These are phyloP conservation scores for Agrotis segetum DNA, from an alignment of 2,888 invertebrate genomes.

Conservation along the genomic window DNA sequence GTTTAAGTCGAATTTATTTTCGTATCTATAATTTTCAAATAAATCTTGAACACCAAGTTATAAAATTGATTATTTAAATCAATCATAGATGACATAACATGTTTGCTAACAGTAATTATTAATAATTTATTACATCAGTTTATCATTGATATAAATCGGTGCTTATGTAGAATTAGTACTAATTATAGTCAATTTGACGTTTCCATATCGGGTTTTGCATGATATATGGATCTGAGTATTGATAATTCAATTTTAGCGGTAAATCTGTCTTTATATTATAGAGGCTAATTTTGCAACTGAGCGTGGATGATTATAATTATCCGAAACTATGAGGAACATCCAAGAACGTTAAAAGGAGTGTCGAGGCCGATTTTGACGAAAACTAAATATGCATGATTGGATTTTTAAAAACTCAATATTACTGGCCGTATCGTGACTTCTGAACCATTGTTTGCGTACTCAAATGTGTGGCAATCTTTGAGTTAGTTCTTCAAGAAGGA, in stretches of 20 bases:
- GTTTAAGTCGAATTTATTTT: slow-evolving; percentile 6
- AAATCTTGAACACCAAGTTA: slow-evolving; percentile 23
- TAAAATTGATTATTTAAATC: slow-evolving; percentile 26
- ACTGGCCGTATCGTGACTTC: too few relatives aligned
- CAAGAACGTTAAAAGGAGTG: too few relatives aligned
- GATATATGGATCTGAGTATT: neutral
- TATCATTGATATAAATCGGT: slow-evolving; percentile 28
- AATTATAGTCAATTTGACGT: slow-evolving; percentile 23
- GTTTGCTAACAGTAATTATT: slow-evolving; percentile 17
- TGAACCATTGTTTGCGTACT: too few relatives aligned
- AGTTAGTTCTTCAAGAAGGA: too few relatives aligned
- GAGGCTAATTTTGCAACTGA: too few relatives aligned
- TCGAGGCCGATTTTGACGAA: too few relatives aligned
- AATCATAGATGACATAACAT: slow-evolving; percentile 27
- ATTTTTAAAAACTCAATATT: too few relatives aligned
- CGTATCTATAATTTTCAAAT: slow-evolving; percentile 4
- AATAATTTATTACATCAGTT: slow-evolving; percentile 28
- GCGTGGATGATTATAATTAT: too few relatives aligned
- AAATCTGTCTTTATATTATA: neutral
- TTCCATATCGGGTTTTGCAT: neutral
- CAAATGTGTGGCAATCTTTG: too few relatives aligned
- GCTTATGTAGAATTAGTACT: slow-evolving; percentile 8
- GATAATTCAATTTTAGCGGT: neutral
- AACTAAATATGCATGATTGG: too few relatives aligned
- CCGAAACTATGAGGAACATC: too few relatives aligned